A percentile compares a stretch with the other conserved stretches of the same genome.
Evolutionary conservation across 2,797 vertebrate genomes (phyloP).

Genomic region (Tarsius wallacei): DNA sequence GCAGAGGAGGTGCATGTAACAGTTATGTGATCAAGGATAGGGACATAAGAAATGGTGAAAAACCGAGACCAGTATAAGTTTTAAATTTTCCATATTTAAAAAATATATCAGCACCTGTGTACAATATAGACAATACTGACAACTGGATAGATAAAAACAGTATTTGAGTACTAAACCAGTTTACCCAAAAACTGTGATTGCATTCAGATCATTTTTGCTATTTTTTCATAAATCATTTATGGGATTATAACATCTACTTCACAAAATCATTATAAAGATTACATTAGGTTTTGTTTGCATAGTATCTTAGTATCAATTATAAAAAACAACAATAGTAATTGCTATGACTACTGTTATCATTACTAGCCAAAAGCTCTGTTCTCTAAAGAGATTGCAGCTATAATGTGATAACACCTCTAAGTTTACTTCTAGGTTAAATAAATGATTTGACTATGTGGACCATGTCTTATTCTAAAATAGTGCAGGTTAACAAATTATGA

Average conservation of each 20-base stretch:
- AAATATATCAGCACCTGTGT: background rate
- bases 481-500: background rate
- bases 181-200: background rate
- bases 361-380: background rate
- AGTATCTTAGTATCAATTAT: background rate
- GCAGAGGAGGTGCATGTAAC: background rate
- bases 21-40: background rate
- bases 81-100: background rate
- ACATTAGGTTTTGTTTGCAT: background rate
- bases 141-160: background rate
- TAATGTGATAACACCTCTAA: background rate
- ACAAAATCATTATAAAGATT: background rate
- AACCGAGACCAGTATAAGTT: background rate
- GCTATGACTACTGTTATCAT: background rate
- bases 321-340: background rate
- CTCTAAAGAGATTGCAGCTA: background rate
- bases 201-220: background rate
- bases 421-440: background rate
- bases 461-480: slow-evolving; percentile 1
- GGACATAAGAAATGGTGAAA: background rate
- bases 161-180: background rate
- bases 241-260: background rate
- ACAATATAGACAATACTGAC: background rate
- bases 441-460: background rate
- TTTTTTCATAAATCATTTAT: background rate